Conservation (phyloP, 2,113 vertebrate species). For the Elephas maximus region DNA sequence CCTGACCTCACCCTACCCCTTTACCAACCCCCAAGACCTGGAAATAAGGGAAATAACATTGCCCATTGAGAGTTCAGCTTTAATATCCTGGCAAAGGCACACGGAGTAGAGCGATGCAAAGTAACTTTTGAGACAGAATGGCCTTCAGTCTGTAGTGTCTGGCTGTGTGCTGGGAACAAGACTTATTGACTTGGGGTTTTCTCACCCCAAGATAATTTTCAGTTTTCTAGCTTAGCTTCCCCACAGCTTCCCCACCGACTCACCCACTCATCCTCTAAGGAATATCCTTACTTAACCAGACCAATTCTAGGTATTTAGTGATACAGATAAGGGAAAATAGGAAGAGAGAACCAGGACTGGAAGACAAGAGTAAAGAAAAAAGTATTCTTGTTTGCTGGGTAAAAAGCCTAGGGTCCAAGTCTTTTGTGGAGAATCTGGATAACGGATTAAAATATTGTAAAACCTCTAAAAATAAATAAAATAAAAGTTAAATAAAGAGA, state of each 20-base stretch:
- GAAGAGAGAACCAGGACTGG: background rate
- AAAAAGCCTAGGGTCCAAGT: background rate
- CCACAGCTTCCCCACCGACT: background rate
- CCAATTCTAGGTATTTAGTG: background rate
- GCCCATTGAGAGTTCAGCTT: background rate
- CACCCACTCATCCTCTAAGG: background rate
- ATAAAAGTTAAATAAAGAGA: background rate
- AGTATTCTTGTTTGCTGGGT: background rate
- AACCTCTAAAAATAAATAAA: background rate
- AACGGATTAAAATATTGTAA: background rate
- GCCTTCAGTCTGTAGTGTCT: background rate
- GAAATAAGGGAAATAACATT: constrained; percentile 12
- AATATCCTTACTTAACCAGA: background rate
- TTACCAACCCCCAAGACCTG: background rate
- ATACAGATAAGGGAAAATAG: background rate
- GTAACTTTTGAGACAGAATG: background rate
- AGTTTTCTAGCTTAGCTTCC: background rate
- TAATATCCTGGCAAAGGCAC: background rate
- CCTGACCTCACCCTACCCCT: background rate
- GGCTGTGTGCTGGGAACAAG: background rate
- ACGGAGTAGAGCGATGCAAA: background rate
- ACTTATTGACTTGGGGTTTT: background rate
- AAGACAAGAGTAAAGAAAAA: background rate
- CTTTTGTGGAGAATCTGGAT: background rate
- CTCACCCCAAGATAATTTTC: background rate